Evolutionary conservation across 2,113 vertebrate genomes (phyloP).

Genomic region (Eolophus roseicapilla): DNA sequence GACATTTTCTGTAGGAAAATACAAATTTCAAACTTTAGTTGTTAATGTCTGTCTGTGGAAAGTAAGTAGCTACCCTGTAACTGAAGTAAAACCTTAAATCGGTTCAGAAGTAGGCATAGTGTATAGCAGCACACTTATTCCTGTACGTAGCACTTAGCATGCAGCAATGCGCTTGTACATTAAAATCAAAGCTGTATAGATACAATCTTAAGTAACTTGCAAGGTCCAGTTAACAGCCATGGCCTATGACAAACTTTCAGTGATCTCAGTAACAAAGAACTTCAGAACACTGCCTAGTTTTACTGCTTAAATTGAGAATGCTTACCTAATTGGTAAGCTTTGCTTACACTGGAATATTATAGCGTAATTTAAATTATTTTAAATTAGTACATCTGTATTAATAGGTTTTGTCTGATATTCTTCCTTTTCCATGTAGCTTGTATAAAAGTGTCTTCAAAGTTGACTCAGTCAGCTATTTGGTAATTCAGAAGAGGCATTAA

Average conservation of each 20-base stretch:
- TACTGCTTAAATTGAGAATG: background rate
- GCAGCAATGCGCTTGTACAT: background rate
- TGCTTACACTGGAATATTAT: background rate
- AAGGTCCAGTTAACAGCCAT: background rate
- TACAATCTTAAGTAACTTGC: background rate
- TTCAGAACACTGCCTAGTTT: background rate
- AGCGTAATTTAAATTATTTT: background rate
- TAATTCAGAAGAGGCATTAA: background rate
- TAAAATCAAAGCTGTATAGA: background rate
- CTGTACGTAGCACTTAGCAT: background rate
- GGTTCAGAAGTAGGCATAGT: background rate
- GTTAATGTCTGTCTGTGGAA: background rate
- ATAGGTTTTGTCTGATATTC: background rate
- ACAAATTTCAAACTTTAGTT: background rate
- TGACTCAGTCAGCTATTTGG: background rate
- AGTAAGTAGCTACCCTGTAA: background rate
- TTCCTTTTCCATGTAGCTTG: background rate
- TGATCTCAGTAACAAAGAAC: background rate
- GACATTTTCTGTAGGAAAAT: background rate
- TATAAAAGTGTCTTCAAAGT: background rate
- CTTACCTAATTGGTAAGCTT: background rate
- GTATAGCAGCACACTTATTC: background rate
- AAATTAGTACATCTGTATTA: background rate
- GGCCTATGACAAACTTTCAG: background rate
- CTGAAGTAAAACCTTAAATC: background rate